phyloP scores from a whole-genome alignment of 2,113 vertebrate genomes.

The Notechis scutatus region DNA sequence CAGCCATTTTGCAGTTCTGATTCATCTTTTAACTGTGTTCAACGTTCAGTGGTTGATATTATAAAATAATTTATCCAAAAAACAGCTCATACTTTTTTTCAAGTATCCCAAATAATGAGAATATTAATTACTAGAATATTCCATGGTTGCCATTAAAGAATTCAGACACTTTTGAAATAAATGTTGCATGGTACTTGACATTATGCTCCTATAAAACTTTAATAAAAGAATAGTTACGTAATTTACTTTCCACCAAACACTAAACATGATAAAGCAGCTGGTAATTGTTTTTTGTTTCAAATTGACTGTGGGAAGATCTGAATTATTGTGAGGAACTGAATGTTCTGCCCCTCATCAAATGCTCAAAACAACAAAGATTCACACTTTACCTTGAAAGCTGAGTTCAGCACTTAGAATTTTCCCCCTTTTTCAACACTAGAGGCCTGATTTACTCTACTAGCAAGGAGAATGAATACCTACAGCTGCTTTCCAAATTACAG shows the following conservation, averaged over 20 bases:
- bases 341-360: constrained; percentile 32
- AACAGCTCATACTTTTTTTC: background rate
- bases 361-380: constrained; percentile 49
- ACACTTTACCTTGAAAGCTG: background rate
- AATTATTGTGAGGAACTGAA: constrained; percentile 60
- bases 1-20: background rate
- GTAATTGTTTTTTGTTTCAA: constrained; percentile 66
- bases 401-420: background rate
- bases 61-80: background rate
- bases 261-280: constrained; percentile 68
- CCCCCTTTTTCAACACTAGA: background rate
- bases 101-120: background rate
- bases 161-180: background rate
- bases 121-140: background rate
- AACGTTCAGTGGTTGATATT: background rate
- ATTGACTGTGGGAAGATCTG: constrained; percentile 63
- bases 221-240: constrained; percentile 63
- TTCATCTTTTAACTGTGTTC: background rate
- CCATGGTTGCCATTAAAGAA: background rate
- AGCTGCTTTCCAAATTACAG: background rate
- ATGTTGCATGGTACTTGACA: constrained; percentile 21
- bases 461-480: background rate
- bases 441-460: background rate
- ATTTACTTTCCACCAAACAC: constrained; percentile 48
- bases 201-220: constrained; percentile 50